Evolutionary conservation across 1,140 invertebrate species (phyloP).

Genomic region (Diachasma alloeum): DNA sequence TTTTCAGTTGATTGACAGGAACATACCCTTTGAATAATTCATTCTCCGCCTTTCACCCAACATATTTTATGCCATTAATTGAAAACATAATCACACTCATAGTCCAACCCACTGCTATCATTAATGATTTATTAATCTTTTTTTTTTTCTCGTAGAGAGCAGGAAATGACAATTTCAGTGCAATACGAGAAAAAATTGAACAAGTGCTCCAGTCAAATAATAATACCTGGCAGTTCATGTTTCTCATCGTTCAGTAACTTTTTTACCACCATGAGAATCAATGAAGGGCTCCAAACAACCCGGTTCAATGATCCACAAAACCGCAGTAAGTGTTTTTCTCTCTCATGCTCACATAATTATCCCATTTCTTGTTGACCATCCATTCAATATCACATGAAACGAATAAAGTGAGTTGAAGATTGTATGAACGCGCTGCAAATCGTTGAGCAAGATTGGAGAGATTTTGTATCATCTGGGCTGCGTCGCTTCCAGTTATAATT

Average conservation of each 20-base stretch:
- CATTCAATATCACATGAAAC: background rate
- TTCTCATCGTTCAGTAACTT: background rate
- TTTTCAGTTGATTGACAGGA: background rate
- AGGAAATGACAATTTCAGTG: background rate
- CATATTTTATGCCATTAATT: background rate
- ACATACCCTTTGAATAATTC: background rate
- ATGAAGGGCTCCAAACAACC: background rate
- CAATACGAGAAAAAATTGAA: background rate
- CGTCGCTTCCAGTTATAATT: too few relatives aligned
- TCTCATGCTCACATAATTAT: background rate
- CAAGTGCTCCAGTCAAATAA: background rate
- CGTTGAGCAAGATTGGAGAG: too few relatives aligned
- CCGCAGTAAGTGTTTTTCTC: background rate
- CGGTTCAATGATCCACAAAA: background rate
- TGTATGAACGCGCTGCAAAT: too few relatives aligned
- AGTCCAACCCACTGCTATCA: background rate
- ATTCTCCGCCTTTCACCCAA: background rate
- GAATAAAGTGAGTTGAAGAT: background rate
- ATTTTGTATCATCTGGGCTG: too few relatives aligned
- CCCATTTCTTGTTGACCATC: background rate
- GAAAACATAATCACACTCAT: background rate
- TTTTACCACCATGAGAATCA: background rate
- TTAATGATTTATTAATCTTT: background rate
- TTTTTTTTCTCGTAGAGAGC: background rate
- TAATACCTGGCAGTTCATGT: background rate